Base-by-base conservation (phyloP, 2,888 invertebrate genomes). In the Thelaira solivaga region DNA sequence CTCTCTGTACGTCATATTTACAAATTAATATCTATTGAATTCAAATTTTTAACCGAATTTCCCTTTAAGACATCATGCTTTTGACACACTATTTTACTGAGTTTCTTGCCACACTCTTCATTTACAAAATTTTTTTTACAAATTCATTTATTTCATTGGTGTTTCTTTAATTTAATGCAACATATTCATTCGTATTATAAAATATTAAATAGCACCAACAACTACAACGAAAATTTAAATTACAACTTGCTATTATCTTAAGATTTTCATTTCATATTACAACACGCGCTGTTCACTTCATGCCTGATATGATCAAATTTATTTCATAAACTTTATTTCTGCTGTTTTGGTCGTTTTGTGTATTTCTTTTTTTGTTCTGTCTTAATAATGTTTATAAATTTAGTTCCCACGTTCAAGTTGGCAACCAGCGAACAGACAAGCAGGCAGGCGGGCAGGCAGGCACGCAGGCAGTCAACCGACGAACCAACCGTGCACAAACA, bases 331-430 rank as follows among this genome's bases (percentile, higher is more conserved):
- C 36, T 51, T 49, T 51, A 39, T 68, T 62, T 62, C n/a, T 36
- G 36, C 59, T 45, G 13, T 45, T 57, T 13, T 29, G 10, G 61
- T 49, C 47, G 74, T 80, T 67, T 68, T 16, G 29, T 13, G 49
- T n/a, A n/a, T n/a, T n/a, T n/a, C n/a, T n/a, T n/a, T n/a, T n/a
- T n/a, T n/a, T n/a, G n/a, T n/a, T n/a, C n/a, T n/a, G n/a, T n/a
- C n/a, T n/a, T n/a, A n/a, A n/a, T n/a, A n/a, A n/a, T n/a, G 18
- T 43, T 68, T 57, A 20, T 8, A 64, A 62, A 59, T 64, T 78
- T 62, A 77, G 76, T 82, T 82, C 82, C 81, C 82, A 82, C 82
- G 82, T 81, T 82, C 76, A 65, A 49, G 76, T 43, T 65, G 62
- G 62, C 53, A 69, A 74, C 55, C 68, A 65, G 71, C 36, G 31